Conservation (phyloP, 2,797 vertebrate genomes). For the Pempheris klunzingeri region DNA sequence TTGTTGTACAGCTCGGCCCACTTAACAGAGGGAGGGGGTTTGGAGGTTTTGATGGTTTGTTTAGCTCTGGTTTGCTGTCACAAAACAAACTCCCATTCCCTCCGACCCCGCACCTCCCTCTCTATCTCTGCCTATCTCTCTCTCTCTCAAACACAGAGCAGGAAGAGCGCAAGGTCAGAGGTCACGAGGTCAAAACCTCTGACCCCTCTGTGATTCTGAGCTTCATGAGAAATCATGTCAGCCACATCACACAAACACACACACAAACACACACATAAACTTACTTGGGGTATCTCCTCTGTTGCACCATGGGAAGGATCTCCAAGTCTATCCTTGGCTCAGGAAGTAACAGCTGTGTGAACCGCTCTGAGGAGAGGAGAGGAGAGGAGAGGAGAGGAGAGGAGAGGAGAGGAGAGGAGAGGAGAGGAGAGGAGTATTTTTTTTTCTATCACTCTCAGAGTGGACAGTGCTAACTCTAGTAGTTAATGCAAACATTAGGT, state of each 20-base stretch:
- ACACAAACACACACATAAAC: slow-evolving; percentile 65
- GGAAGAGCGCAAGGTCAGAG: slow-evolving; percentile 66
- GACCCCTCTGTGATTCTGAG: slow-evolving; percentile 66
- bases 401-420: slow-evolving; percentile 51
- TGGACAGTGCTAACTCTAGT: background rate
- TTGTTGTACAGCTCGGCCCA: background rate
- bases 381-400: slow-evolving; percentile 55
- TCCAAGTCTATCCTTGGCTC: slow-evolving; percentile 84
- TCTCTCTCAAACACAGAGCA: slow-evolving; percentile 53
- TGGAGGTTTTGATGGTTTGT: slow-evolving; percentile 32
- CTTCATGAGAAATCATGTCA: slow-evolving; percentile 74
- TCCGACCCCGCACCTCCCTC: slow-evolving; percentile 3
- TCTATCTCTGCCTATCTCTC: slow-evolving; percentile 37
- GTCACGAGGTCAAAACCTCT: slow-evolving; percentile 66
- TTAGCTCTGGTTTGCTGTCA: slow-evolving; percentile 41
- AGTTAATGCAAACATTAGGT: background rate
- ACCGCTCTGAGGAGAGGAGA: slow-evolving; percentile 85
- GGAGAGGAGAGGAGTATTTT: slow-evolving; percentile 22
- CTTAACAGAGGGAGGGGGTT: background rate
- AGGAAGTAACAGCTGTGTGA: slow-evolving; percentile 90
- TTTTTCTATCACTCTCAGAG: too few relatives aligned
- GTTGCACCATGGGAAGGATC: slow-evolving; percentile 93
- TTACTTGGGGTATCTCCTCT: slow-evolving; percentile 94
- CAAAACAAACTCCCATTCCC: slow-evolving; percentile 45
- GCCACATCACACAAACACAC: slow-evolving; percentile 37